Conservation (phyloP, 2,888 invertebrate genomes). For the Conistra vaccinii region DNA sequence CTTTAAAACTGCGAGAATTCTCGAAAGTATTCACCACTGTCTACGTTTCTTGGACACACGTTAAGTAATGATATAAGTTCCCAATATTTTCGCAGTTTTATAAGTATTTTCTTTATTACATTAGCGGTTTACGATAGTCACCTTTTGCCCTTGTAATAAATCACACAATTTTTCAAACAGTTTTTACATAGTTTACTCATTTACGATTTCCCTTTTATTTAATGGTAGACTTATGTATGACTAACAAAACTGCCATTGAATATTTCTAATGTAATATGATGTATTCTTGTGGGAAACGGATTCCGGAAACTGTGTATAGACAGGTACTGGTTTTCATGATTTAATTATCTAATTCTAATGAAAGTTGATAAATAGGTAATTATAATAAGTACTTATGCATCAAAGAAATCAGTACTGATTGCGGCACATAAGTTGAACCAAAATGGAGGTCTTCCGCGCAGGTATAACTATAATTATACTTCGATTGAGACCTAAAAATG, state of each 20-base stretch:
- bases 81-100: slow-evolving; percentile 36
- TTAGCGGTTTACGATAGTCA: slow-evolving; percentile 26
- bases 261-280: slow-evolving; percentile 4
- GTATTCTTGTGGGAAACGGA: background rate
- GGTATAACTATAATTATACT: too few species aligned
- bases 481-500: too few species aligned
- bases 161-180: slow-evolving; percentile 27
- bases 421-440: too few species aligned
- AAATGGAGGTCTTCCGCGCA: too few species aligned
- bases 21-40: slow-evolving; percentile 1
- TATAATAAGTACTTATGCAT: too few species aligned
- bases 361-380: background rate
- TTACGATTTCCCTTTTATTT: slow-evolving; percentile 16
- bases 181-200: slow-evolving; percentile 49
- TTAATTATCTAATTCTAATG: background rate
- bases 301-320: background rate
- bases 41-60: background rate
- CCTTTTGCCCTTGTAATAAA: slow-evolving; percentile 27
- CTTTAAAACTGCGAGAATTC: background rate
- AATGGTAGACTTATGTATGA: slow-evolving; percentile 3
- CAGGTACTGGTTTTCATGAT: background rate
- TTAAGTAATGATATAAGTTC: slow-evolving; percentile 20
- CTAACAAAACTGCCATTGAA: slow-evolving; percentile 3
- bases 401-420: too few species aligned
- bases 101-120: slow-evolving; percentile 40